phyloP scores from a whole-genome alignment of 2,113 vertebrate genomes.

The Ochotona curzoniae region DNA sequence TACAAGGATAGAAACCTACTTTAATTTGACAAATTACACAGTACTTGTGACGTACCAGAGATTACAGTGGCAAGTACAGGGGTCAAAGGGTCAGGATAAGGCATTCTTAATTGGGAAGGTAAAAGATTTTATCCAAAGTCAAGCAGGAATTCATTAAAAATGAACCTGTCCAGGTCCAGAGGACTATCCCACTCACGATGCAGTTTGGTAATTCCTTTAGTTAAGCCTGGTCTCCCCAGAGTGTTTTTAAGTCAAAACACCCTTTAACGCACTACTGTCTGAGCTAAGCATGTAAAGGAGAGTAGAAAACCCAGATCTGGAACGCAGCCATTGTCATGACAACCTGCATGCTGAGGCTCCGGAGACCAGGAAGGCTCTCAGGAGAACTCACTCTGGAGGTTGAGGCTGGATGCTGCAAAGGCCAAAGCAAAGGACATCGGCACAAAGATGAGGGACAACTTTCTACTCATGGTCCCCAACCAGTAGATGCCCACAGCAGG shows the following conservation, averaged over 20 bases:
- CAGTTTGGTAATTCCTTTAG: background rate
- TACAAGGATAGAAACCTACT: background rate
- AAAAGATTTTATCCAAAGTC: constrained; percentile 16
- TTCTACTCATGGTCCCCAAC: background rate
- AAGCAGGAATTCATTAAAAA: background rate
- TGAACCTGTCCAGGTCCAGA: background rate
- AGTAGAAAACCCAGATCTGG: background rate
- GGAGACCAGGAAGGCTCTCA: too few relatives aligned
- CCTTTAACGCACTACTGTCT: background rate
- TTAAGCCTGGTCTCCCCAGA: background rate
- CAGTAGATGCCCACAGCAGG: background rate
- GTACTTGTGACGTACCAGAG: background rate
- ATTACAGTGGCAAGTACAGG: background rate
- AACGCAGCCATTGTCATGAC: background rate
- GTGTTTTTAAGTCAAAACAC: background rate
- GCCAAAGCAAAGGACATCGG: background rate
- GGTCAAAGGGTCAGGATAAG: background rate
- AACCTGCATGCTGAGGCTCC: background rate
- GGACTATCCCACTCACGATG: background rate
- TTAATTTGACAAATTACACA: background rate
- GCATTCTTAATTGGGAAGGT: background rate
- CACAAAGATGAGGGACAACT: background rate
- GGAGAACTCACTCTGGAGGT: background rate
- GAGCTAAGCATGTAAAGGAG: background rate
- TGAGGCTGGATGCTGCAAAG: background rate